Base-by-base conservation (phyloP, 2,888 invertebrate genomes). In the Eristalis tenax region DNA sequence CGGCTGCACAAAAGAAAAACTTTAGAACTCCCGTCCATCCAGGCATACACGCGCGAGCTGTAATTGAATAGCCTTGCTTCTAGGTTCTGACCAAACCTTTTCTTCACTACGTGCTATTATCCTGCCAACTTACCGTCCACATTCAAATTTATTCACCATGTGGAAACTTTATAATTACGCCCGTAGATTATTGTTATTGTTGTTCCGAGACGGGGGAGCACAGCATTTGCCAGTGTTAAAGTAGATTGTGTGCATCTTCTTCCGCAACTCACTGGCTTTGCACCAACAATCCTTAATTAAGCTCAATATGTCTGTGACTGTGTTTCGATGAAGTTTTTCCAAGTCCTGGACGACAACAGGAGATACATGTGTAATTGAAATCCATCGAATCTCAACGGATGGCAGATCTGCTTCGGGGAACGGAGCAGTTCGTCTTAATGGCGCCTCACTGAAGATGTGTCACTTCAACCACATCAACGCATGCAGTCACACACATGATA, bases 111-210 rank as follows among this genome's bases (percentile, higher is more conserved):
- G 15, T 13, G 22, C 40, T 57, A 65, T 66, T 66, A 73, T 73
- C 66, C 59, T 56, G 75, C 61, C 59, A 64, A 22, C 38, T 28
- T n/a, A 65, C 64, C 13, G 64, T n/a, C 66, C 70, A 76, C 65
- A 82, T 82, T 82, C 59, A 82, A 66, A 82, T 82, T 82, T 82
- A 82, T 82, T 69, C 70, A 23, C 50, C 56, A 56, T 70, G 64
- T 76, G 66, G 71, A 70, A 82, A 82, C 65, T 82, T 82, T 82
- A 76, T 82, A 82, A 82, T 76, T 82, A 82, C 76, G 43, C 76
- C 71, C 65, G 76, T 66, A 82, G 82, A 76, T 82, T 76, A 82
- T 82, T 82, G 75, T 70, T 82, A 71, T 71, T 71, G 59, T 76
- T 76, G 80, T 80, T 56, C 43, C 32, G 35, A 65, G 35, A 18